These are phyloP conservation scores for Bostrychus sinensis DNA, from an alignment of 2,113 vertebrate genomes.

Conservation along the genomic window DNA sequence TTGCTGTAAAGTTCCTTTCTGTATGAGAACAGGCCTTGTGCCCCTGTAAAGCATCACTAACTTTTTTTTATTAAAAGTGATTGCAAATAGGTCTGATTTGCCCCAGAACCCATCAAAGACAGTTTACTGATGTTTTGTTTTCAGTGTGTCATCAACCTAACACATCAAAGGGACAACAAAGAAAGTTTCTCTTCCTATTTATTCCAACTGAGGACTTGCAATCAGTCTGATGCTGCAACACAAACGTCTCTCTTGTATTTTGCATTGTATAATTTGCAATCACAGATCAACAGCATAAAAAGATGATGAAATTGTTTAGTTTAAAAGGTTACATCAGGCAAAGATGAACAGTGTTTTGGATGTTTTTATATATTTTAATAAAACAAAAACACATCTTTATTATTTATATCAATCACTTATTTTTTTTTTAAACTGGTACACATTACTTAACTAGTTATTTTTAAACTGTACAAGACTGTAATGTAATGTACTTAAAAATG, in stretches of 20 bases:
- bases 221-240: not conserved
- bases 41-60: too few species aligned
- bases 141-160: not conserved
- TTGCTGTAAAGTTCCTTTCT: not conserved
- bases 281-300: slow-evolving; percentile 19
- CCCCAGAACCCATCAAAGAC: too few species aligned
- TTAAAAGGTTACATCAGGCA: slow-evolving; percentile 15
- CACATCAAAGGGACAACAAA: not conserved
- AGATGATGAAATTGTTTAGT: slow-evolving; percentile 9
- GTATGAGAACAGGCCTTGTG: not conserved
- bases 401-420: too few species aligned
- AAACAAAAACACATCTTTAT: not conserved
- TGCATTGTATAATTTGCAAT: slow-evolving; percentile 19
- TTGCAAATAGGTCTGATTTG: too few species aligned
- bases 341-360: slow-evolving; percentile 1
- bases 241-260: not conserved
- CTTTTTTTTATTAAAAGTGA: too few species aligned
- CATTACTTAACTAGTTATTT: too few species aligned
- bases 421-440: too few species aligned
- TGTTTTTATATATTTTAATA: slow-evolving; percentile 1
- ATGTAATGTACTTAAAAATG: too few species aligned
- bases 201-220: not conserved
- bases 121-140: too few species aligned
- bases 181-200: not conserved
- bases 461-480: too few species aligned